Percentiles rank a stretch among this genome's conserved stretches.
These are phyloP conservation scores for Dione vanillae DNA, from an alignment of 2,888 invertebrate species.

Conservation along the genomic window DNA sequence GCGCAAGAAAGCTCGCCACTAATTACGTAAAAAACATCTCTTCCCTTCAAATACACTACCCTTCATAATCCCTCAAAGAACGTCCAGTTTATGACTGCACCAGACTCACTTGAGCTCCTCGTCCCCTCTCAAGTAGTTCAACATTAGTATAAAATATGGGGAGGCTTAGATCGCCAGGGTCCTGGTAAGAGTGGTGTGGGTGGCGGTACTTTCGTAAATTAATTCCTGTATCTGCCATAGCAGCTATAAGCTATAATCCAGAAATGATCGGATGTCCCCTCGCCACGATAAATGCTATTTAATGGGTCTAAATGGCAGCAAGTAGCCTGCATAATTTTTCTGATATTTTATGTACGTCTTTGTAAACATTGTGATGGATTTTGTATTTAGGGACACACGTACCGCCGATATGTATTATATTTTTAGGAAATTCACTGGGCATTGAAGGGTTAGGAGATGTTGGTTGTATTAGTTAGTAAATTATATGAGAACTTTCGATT, in stretches of 20 bases:
- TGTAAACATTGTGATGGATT: conserved; percentile 20
- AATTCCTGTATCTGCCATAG: conserved; percentile 78
- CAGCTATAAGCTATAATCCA: conserved; percentile 81
- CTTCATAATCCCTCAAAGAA: conserved; percentile 79
- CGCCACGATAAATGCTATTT: conserved; percentile 75
- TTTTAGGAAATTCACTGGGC: background rate
- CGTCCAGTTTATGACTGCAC: conserved; percentile 70
- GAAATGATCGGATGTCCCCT: conserved; percentile 79
- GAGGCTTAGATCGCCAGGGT: conserved; percentile 54
- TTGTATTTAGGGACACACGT: conserved; percentile 2
- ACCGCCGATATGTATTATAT: background rate
- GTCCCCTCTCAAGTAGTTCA: conserved; percentile 42
- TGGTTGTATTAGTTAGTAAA: background rate
- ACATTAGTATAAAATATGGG: conserved; percentile 29
- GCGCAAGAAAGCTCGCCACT: conserved; percentile 66
- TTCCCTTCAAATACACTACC: conserved; percentile 65
- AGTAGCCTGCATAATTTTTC: conserved; percentile 33
- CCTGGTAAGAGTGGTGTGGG: conserved; percentile 59
- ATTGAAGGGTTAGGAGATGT: background rate
- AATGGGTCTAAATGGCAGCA: conserved; percentile 70
- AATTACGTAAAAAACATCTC: conserved; percentile 80
- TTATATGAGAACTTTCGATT: background rate
- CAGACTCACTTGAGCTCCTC: conserved; percentile 53
- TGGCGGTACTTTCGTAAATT: conserved; percentile 69
- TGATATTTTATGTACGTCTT: conserved; percentile 33